Percentiles rank a stretch among this genome's conserved stretches.
These are phyloP conservation scores for Dendrocincla tyrannina DNA, from an alignment of 2,797 vertebrate genomes.

Conservation along the genomic window DNA sequence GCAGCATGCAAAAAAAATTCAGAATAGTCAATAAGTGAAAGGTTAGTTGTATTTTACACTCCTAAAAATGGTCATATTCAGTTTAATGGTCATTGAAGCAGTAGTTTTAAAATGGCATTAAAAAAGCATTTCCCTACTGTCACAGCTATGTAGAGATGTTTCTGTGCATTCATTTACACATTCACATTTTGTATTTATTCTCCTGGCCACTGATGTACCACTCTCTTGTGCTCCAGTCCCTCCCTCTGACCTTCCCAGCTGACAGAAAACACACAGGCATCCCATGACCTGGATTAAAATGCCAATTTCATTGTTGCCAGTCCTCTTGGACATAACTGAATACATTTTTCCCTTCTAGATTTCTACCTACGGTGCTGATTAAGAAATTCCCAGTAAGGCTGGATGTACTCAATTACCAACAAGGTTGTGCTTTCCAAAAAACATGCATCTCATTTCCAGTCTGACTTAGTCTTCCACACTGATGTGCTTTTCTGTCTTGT, in stretches of 20 bases:
- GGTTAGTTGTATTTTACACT: background rate
- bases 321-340: background rate
- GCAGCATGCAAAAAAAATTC: background rate
- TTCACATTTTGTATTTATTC: too few species aligned
- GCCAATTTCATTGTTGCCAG: background rate
- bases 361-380: background rate
- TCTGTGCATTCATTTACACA: fast-evolving
- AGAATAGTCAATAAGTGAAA: background rate
- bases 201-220: background rate
- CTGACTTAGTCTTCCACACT: background rate
- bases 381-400: background rate
- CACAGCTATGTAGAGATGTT: too few species aligned
- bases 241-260: background rate
- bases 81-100: background rate
- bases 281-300: background rate
- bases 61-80: background rate
- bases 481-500: background rate
- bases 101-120: background rate
- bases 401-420: background rate
- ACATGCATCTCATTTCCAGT: background rate
- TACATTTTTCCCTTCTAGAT: background rate
- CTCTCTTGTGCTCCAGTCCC: background rate
- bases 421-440: background rate
- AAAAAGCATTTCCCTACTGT: background rate
- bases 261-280: background rate